phyloP scores from a whole-genome alignment of 2,797 vertebrate species.

The Bovichtus variegatus region DNA sequence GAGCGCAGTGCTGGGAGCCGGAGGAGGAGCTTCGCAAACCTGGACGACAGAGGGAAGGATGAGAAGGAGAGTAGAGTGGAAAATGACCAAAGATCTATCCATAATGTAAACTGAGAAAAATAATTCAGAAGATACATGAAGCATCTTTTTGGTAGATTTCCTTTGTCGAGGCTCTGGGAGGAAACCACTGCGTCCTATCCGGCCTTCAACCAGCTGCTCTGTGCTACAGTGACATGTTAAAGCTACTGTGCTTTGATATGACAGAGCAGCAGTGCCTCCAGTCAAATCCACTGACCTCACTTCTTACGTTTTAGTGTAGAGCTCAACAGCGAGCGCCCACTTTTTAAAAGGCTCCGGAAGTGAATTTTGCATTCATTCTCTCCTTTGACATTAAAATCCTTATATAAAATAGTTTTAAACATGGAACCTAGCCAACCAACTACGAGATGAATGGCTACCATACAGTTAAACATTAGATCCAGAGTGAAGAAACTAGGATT shows the following conservation, averaged over 20 bases:
- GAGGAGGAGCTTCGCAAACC: conserved; percentile 95
- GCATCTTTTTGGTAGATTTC: neutral
- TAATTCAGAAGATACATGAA: neutral
- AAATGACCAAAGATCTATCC: neutral
- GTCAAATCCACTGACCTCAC: neutral
- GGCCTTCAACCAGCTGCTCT: neutral
- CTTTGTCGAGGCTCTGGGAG: neutral
- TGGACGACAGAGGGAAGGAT: conserved; percentile 37
- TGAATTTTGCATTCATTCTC: too few relatives aligned
- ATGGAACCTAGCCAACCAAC: too few relatives aligned
- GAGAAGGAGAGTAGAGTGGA: neutral
- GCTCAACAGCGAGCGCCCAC: too few relatives aligned
- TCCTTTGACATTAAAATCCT: too few relatives aligned
- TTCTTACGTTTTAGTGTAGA: neutral
- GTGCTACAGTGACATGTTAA: neutral
- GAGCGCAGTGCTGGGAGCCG: conserved; percentile 94
- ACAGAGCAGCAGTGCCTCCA: neutral
- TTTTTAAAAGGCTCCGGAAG: too few relatives aligned
- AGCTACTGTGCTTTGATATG: neutral
- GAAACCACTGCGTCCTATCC: neutral
- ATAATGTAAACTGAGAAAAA: neutral
- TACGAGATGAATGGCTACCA: too few relatives aligned
- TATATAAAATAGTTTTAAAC: too few relatives aligned
- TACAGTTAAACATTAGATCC: too few relatives aligned
- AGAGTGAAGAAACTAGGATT: too few relatives aligned